Percentiles rank a stretch among this genome's conserved stretches.
phyloP scores from a whole-genome alignment of 2,113 vertebrate genomes.

The Harpagus bidentatus region DNA sequence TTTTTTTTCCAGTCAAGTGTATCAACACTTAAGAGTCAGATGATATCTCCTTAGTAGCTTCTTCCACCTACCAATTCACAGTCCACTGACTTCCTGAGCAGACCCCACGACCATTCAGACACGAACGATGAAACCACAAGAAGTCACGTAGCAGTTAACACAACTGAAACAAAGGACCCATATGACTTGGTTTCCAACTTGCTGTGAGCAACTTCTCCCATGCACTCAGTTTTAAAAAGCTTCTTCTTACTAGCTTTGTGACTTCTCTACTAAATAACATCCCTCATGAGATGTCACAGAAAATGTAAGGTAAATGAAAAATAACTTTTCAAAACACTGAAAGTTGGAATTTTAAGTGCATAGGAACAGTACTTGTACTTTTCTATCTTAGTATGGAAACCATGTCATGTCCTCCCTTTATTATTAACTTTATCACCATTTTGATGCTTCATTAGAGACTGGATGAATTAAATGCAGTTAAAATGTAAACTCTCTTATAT shows the following conservation, averaged over 20 bases:
- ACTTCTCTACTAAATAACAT: not conserved
- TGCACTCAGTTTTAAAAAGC: not conserved
- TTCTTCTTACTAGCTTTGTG: not conserved
- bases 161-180: not conserved
- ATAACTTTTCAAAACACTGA: not conserved
- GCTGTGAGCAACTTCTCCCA: not conserved
- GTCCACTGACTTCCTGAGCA: not conserved
- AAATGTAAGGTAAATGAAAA: not conserved
- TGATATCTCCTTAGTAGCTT: not conserved
- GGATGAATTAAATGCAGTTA: not conserved
- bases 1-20: not conserved
- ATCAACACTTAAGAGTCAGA: not conserved
- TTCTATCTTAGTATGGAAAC: not conserved
- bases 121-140: not conserved
- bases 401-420: not conserved
- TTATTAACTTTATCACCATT: not conserved
- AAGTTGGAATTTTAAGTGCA: not conserved
- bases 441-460: not conserved
- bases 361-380: not conserved
- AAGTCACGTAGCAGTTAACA: not conserved
- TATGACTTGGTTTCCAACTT: not conserved
- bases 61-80: not conserved
- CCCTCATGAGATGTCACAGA: not conserved
- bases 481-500: not conserved
- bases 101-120: not conserved